Evolutionary conservation across 1,140 invertebrate genomes (phyloP), one percentile per base, ranked within the genome.

Genomic region (Copidosoma floridanum): DNA sequence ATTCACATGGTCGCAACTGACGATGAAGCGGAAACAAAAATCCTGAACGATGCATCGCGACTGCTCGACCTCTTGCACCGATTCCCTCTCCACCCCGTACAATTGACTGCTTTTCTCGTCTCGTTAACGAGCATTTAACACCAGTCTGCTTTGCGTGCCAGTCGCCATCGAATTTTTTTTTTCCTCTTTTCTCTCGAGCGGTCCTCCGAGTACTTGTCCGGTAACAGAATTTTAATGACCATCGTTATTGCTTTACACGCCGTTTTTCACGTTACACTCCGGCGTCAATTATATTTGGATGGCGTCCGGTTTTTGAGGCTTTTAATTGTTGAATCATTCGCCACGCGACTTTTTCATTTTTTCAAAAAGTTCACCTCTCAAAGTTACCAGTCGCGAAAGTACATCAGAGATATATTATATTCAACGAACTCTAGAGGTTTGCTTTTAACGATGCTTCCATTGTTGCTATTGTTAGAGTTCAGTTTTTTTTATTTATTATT

Each of bases 211-310:
- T 41, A 48, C 27, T 54, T 48, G 55, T 53, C 50, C 61, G 43
- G 24, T 29, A 40, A n/a, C 12, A 29, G 44, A 58, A 63, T 63
- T n/a, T 63, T 57, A 63, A 63, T 57, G 55, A 63, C 54, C 61
- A 57, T 63, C 53, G 61, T 63, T 63, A 63, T 53, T 24, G 44
- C 43, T 40, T 18, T n/a, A n/a, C 43, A 16, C 41, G 47, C 18
- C 20, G 23, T 23, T n/a, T 11, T 6, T 12, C 3, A 20, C 20
- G 44, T 48, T 48, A 24, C 23, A 27, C 14, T 40, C 40, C 6
- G 12, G 21, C 32, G 38, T 53, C 57, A 59, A 44, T 32, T 44
- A 43, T 50, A 57, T 16, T 26, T 24, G n/a, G 24, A 53, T 53
- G 32, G 32, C 32, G 32, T 23, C n/a, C 10, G 21, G 7, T 21